phyloP scores from a whole-genome alignment of 2,888 invertebrate genomes.

The Geophilus truncorum region DNA sequence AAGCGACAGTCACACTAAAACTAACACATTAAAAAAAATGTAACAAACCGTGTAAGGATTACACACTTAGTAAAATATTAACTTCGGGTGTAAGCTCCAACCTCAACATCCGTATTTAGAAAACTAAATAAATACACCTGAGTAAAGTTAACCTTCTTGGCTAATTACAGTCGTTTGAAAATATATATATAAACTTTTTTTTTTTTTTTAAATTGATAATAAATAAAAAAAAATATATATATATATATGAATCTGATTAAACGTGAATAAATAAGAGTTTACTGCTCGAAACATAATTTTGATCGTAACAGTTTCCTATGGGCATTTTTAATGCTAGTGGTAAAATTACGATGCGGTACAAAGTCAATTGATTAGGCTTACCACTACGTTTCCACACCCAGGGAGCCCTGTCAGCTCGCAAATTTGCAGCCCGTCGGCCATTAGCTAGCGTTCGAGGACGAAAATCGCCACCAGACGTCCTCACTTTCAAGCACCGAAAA shows the following conservation, averaged over 20 bases:
- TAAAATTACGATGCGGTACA: conserved; percentile 22
- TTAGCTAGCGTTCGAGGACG: neutral
- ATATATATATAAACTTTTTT: no score
- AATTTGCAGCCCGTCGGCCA: conserved; percentile 27
- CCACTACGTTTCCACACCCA: conserved; percentile 20
- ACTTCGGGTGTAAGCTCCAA: neutral
- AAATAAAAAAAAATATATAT: no score
- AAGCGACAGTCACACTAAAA: conserved; percentile 7
- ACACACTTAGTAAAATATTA: neutral
- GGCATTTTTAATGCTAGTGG: neutral
- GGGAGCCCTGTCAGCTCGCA: conserved; percentile 27
- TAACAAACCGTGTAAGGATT: neutral
- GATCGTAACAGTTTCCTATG: neutral
- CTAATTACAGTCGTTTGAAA: no score
- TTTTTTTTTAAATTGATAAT: neutral
- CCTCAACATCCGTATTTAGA: no score
- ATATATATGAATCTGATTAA: no score
- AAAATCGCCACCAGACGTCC: conserved; percentile 25
- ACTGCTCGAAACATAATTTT: neutral
- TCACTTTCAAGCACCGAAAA: neutral
- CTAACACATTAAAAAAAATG: neutral
- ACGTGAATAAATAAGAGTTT: neutral
- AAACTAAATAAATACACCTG: no score
- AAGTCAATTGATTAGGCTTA: conserved; percentile 27
- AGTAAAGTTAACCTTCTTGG: no score